Evolutionary conservation across 2,797 vertebrate species (phyloP).

Genomic region (Hydrophis major): DNA sequence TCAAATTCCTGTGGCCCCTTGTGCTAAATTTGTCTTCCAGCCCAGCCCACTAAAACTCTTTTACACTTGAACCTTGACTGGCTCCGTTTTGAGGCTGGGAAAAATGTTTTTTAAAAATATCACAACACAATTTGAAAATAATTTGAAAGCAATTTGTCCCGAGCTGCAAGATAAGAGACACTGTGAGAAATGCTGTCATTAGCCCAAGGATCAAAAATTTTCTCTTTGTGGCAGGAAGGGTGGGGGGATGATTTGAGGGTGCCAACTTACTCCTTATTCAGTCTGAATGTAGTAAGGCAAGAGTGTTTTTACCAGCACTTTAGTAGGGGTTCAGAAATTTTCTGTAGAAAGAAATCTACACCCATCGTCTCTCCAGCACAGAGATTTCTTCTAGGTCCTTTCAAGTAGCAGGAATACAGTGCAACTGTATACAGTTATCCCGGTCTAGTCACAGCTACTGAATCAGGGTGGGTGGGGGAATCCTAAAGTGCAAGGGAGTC

Average conservation of each 20-base stretch:
- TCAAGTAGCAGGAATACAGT: neutral
- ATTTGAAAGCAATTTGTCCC: slow-evolving; percentile 47
- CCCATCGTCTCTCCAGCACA: neutral
- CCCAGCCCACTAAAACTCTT: neutral
- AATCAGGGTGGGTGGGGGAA: neutral
- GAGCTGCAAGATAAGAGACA: slow-evolving; percentile 34
- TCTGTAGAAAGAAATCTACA: neutral
- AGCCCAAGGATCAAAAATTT: slow-evolving; percentile 34
- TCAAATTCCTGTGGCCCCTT: neutral
- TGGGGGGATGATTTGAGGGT: too few species aligned
- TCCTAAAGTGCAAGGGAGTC: neutral
- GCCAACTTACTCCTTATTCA: neutral
- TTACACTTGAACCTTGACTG: neutral
- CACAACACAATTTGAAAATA: slow-evolving; percentile 43
- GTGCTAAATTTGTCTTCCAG: neutral
- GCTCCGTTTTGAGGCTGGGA: slow-evolving; percentile 1
- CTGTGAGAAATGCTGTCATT: neutral
- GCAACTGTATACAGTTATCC: neutral
- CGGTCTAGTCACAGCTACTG: neutral
- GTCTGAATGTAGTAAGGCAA: neutral
- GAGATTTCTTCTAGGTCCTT: neutral
- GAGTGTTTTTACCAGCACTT: neutral
- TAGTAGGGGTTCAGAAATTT: neutral
- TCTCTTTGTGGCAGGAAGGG: neutral
- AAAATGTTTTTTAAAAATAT: neutral